Base-by-base conservation (phyloP, 2,888 invertebrate species). In the Drosophila anceps region DNA sequence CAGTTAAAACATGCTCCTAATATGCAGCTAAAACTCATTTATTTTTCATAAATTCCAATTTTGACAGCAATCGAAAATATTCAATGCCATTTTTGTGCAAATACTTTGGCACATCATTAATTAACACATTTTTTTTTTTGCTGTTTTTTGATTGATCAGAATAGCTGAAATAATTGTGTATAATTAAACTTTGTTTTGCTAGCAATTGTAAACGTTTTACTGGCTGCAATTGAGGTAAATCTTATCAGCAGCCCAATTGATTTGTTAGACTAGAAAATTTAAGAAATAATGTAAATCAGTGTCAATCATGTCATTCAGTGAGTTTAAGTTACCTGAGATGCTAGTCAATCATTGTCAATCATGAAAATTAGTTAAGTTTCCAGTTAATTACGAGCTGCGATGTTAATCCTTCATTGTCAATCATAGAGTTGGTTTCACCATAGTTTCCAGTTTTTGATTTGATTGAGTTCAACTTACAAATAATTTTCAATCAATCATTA, bases 31-130 rank as follows among this genome's bases (percentile, higher is more conserved):
- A 50, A 50, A n/a, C 69, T 43, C 53, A 63, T 65, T 63, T 61
- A 59, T 57, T 46, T 67, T 55, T 39, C 48, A 63, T 73, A 73
- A 68, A 73, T 63, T 59, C 54, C 44, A 27, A 44, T 57, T 53
- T 24, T 57, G 73, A 75, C 73, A 66, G 67, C 78, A 35, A 27
- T 50, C 41, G 13, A 73, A 58, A 60, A 53, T 57, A 53, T 35
- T 59, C 55, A 74, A 51, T 64, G 64, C 55, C 27, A 51, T 44
- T 57, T 53, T 39, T 18, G 43, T 39, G 39, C 33, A 27, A 46
- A 41, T 46, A 39, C 20, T 15, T 58, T 69, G 33, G 7, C 39
- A 69, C 31, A 57, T 57, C 69, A 69, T 67, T 67, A 69, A 55
- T 69, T 48, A 46, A 33, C n/a, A 51, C 67, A 10, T 41, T 57